Conservation (phyloP, 2,888 invertebrate genomes). For the Pachycephus smyrnensis region DNA sequence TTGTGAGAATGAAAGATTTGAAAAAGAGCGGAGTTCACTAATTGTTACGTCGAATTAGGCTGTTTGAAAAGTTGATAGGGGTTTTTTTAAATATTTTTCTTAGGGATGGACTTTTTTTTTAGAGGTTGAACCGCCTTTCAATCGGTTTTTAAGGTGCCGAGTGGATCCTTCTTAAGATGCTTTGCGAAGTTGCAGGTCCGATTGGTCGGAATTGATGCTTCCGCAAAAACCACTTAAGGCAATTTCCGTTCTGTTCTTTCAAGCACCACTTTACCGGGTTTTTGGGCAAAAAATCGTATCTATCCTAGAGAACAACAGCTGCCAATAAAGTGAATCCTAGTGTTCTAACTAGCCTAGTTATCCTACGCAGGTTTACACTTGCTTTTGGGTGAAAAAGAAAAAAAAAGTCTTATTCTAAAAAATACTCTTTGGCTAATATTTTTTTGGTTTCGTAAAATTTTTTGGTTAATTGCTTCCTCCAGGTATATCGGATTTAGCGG, state of each 20-base stretch:
- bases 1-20: neutral
- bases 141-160: neutral
- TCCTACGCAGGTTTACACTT: conserved; percentile 8
- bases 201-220: conserved; percentile 35
- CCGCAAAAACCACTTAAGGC: conserved; percentile 53
- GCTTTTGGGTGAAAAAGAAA: conserved; percentile 12
- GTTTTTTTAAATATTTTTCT: neutral
- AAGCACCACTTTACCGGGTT: conserved; percentile 39
- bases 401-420: conserved; percentile 14
- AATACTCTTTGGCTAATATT: conserved; percentile 24
- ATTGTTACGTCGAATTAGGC: neutral
- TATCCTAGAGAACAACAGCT: conserved; percentile 33
- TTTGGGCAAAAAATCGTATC: conserved; percentile 34
- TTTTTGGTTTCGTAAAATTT: neutral
- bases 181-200: conserved; percentile 19
- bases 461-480: neutral
- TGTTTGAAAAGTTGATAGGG: neutral
- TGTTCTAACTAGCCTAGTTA: conserved; percentile 22
- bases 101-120: neutral
- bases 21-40: neutral
- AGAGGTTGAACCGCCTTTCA: neutral
- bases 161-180: neutral
- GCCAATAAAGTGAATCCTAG: conserved; percentile 31
- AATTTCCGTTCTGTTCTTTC: conserved; percentile 49
- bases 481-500: neutral